phyloP scores from a whole-genome alignment of 2,113 vertebrate genomes.

The Tamias sibiricus region DNA sequence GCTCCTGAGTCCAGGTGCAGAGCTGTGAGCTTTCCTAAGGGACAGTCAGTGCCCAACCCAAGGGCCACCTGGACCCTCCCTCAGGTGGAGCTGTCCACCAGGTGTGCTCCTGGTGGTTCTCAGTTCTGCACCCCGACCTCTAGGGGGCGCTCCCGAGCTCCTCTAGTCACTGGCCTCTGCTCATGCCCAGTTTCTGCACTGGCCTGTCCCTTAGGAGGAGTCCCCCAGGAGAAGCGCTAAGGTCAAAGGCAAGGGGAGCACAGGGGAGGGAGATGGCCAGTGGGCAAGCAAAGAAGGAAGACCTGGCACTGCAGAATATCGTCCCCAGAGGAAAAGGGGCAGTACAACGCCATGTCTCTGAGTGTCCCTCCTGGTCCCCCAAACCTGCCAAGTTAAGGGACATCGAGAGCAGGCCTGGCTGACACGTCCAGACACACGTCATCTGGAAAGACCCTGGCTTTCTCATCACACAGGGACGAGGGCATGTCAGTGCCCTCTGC shows the following conservation, averaged over 20 bases:
- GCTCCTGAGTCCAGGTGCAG: background rate
- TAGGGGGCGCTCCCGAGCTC: background rate
- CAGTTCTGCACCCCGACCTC: no score
- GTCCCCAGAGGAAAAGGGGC: no score
- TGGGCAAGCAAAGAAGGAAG: background rate
- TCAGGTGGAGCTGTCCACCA: background rate
- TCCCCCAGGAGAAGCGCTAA: background rate
- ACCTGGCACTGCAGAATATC: accelerated
- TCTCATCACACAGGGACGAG: no score
- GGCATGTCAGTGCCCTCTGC: no score
- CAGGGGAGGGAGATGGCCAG: background rate
- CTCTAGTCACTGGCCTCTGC: background rate
- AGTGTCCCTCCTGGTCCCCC: no score
- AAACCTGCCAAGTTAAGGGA: no score
- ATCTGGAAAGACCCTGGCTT: no score
- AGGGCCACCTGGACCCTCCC: accelerated
- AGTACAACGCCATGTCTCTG: no score
- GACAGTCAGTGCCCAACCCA: no score
- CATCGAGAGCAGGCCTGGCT: no score
- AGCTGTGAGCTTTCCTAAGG: background rate
- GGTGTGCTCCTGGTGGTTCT: accelerated
- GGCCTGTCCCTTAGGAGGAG: background rate
- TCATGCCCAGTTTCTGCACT: background rate
- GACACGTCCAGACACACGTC: no score
- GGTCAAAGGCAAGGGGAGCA: background rate